Evolutionary conservation across 1,140 invertebrate species (phyloP), one percentile per base, ranked within the genome.

Genomic region (Triops longicaudatus): DNA sequence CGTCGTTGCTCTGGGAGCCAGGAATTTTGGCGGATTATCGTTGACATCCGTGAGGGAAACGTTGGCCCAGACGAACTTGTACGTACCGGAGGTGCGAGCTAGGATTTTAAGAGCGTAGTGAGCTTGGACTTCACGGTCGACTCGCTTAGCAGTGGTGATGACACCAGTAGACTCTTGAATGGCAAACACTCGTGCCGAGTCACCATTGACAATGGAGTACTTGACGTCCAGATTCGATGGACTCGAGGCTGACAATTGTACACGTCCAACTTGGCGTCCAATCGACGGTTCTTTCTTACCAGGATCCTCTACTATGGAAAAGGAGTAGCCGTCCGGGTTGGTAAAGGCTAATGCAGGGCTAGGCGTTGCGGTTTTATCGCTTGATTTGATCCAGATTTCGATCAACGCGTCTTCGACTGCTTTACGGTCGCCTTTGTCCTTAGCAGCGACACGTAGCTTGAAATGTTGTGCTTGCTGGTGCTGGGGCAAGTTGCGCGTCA

Each of bases 21-120:
- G 87, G 83, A 98, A 98, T 75, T 88, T 86, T 0, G 96, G 96
- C 44, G 90, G 88, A 84, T 96, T 96, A 83, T 98, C 96, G 83
- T 98, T 98, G 3, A 95, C 86, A 85, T 98, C 96, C n/a, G 91
- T 84, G 0, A 99, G 86, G 0, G 90, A 89, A 63, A 99, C 89
- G 79, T 91, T 92, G 0, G 97, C 92, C 12, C 84, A 86, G 37
- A 90, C 91, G 79, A 89, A 88, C 0, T 91, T 92, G 81, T 89
- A 92, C 0, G 90, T 87, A 81, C 84, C 84, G 26, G 88, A 87
- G 77, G 87, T 85, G 83, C 88, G 87, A 0, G 94, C 96, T 22
- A 91, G 87, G 0, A 97, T 86, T 79, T 88, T 88, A 31, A 98
- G 86, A 76, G 86, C 89, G 83, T 98, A 98, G 72, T 88, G 86